Base-by-base conservation (phyloP, 2,113 vertebrate species). In the Bos taurus region DNA sequence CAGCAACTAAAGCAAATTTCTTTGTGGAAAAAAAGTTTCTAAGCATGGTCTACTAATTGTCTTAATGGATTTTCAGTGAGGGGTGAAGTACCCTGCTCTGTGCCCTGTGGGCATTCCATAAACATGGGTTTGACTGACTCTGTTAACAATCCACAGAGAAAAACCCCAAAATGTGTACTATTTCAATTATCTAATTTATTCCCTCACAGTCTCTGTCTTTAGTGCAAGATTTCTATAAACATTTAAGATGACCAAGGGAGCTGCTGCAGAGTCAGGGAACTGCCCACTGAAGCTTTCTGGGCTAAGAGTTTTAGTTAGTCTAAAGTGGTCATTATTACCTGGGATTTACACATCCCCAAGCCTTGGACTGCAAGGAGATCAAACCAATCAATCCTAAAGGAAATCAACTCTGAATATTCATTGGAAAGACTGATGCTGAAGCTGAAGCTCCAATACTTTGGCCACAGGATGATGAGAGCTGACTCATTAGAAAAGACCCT, bases 61-160 rank as follows among this genome's bases (percentile, higher is more conserved):
- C 96, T 95, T 93, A 96, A 97, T 95, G 93, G 74, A 60, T 97
- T 98, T 97, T 96, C 97, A 97, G 78, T 97, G 96, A 97, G 95
- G 91, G 88, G 80, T 96, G 71, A 98, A 81, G 56, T 88, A 90
- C 80, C 28, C 40, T 83, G 80, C 54, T 57, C 36, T 67, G 80
- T 95, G 67, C 88, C 95, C 85, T 88, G 36, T 7, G 62, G 93
- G 77, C 46, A 60, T 64, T 36, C 91, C 78, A 94, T 91, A 97
- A 95, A 95, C 89, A 87, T 40, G n/a, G 43, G 95, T 94, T 95
- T 97, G 60, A 96, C 46, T 77, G 86, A 91, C 59, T 90, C 83
- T 88, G 84, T 74, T 82, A 94, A 90, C 43, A 92, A 67, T 7
- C 12, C 25, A 62, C 25, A 64, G 9, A 97, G 91, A 52, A 67